Percentiles rank a stretch among this genome's conserved stretches.
phyloP scores from a whole-genome alignment of 2,888 invertebrate genomes.

The Drosophila paracracens region DNA sequence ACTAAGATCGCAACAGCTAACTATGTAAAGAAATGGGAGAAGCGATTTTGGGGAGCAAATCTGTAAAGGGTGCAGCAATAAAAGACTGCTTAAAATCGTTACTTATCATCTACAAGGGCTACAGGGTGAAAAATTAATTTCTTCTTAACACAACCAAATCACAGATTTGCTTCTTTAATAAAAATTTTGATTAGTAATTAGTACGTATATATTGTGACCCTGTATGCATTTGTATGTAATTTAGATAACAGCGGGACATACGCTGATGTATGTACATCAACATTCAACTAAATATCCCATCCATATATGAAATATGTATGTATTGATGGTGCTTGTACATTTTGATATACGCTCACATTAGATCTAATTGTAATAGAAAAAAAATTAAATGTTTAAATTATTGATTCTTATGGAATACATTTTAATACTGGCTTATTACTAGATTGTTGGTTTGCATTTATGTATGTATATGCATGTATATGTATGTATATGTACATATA shows the following conservation, averaged over 20 bases:
- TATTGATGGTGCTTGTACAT: slow-evolving; percentile 28
- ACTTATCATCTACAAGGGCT: slow-evolving; percentile 29
- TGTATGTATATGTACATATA: slow-evolving; percentile 26
- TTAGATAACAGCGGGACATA: slow-evolving; percentile 16
- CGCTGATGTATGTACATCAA: slow-evolving; percentile 21
- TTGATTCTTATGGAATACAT: slow-evolving; percentile 36
- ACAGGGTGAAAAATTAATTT: slow-evolving; percentile 5
- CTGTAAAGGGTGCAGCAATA: background rate
- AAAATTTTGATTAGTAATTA: slow-evolving; percentile 31
- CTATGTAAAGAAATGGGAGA: background rate
- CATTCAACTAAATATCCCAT: slow-evolving; percentile 22
- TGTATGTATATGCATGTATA: slow-evolving; percentile 17
- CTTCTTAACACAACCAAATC: slow-evolving; percentile 46
- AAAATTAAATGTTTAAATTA: slow-evolving; percentile 32
- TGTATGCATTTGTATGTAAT: slow-evolving; percentile 30
- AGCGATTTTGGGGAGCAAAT: background rate
- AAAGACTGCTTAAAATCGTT: background rate
- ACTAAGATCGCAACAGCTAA: background rate
- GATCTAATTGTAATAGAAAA: slow-evolving; percentile 35
- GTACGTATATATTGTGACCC: slow-evolving; percentile 34
- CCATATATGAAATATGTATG: background rate
- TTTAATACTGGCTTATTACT: slow-evolving; percentile 38
- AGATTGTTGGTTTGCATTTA: slow-evolving; percentile 6
- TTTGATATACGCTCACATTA: slow-evolving; percentile 55
- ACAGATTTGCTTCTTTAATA: slow-evolving; percentile 50